phyloP scores from a whole-genome alignment of 2,113 vertebrate genomes.

The Vimba vimba region DNA sequence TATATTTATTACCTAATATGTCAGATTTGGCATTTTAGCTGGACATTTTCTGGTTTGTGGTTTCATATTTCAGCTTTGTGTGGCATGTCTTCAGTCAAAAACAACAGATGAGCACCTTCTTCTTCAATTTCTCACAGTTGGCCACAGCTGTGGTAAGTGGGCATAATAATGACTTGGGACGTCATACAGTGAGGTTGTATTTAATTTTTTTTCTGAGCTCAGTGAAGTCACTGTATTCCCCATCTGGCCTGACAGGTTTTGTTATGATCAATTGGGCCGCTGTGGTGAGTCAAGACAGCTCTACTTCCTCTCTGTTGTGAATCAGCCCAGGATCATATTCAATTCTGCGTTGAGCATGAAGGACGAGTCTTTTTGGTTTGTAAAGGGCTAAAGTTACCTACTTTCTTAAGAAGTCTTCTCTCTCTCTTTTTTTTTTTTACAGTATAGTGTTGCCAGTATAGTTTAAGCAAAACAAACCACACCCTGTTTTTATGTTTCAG shows the following conservation, averaged over 20 bases:
- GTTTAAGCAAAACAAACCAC: conserved; percentile 30
- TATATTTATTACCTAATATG: background rate
- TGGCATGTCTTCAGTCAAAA: background rate
- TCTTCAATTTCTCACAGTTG: background rate
- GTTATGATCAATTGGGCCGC: background rate
- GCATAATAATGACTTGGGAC: background rate
- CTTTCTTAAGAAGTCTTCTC: conserved; percentile 7
- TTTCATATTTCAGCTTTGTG: background rate
- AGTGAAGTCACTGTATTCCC: background rate
- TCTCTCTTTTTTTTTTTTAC: background rate
- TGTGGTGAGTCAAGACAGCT: conserved; percentile 2
- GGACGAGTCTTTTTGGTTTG: background rate
- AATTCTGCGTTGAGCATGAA: background rate
- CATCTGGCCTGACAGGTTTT: conserved; percentile 31
- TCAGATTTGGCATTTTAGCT: background rate
- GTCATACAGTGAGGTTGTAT: background rate
- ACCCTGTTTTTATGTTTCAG: conserved; percentile 29
- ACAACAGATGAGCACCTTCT: background rate
- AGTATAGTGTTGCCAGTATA: conserved; percentile 3
- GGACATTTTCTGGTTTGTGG: background rate
- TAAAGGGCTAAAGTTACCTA: background rate
- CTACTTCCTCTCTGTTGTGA: conserved; percentile 15
- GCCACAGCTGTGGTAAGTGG: background rate
- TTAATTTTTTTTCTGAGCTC: background rate
- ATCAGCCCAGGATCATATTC: conserved; percentile 20